Conservation (phyloP, 2,113 vertebrate genomes). For the Romanogobio albipinnatus region DNA sequence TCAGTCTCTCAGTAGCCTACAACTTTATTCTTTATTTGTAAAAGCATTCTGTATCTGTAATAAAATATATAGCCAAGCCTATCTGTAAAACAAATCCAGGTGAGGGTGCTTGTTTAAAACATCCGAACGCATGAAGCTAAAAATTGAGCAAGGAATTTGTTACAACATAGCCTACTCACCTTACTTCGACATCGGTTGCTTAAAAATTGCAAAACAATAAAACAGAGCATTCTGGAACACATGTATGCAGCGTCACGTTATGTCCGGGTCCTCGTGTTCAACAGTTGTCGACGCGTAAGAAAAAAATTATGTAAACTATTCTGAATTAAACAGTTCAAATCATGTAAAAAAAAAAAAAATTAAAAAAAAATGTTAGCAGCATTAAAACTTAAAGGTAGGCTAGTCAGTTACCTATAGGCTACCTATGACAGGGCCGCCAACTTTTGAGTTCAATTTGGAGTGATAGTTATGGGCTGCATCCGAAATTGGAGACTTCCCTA, state of each 20-base stretch:
- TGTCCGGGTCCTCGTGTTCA: neutral
- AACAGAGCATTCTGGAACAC: slow-evolving; percentile 11
- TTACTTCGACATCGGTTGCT: neutral
- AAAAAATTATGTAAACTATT: neutral
- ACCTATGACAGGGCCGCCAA: no score
- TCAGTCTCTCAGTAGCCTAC: no score
- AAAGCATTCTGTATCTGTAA: neutral
- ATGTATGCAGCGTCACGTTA: neutral
- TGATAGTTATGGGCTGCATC: no score
- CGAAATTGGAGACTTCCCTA: no score
- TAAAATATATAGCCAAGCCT: neutral
- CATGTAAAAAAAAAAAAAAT: neutral
- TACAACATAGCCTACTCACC: neutral
- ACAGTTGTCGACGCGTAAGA: neutral
- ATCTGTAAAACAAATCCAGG: neutral
- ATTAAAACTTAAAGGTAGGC: neutral
- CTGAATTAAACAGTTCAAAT: neutral
- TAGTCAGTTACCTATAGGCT: no score
- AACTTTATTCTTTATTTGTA: neutral
- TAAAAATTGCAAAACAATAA: neutral
- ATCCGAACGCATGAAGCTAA: neutral
- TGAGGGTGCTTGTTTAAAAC: neutral
- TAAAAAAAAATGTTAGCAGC: neutral
- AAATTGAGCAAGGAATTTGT: neutral
- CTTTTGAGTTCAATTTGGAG: no score